These are phyloP conservation scores for Neoarius graeffei DNA, from an alignment of 2,113 vertebrate genomes.

Conservation along the genomic window DNA sequence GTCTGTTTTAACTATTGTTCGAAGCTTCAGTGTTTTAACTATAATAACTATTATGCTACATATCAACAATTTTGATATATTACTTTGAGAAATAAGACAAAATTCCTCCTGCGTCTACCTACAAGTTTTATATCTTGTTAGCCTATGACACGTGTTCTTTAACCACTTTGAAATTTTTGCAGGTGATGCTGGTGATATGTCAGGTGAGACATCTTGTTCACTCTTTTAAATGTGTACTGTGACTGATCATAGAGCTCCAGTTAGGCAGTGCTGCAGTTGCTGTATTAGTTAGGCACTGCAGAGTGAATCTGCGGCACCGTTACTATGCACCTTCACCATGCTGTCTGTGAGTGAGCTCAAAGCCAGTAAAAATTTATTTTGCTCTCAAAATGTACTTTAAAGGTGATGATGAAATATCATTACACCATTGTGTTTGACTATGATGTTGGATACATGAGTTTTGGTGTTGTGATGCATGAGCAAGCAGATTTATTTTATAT, in stretches of 20 bases:
- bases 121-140: neutral
- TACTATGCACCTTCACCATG: neutral
- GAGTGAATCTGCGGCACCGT: neutral
- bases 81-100: neutral
- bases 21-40: neutral
- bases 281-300: neutral
- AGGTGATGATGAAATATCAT: neutral
- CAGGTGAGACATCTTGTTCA: conserved; percentile 77
- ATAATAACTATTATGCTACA: neutral
- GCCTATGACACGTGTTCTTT: neutral
- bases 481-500: neutral
- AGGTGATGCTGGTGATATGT: conserved; percentile 98
- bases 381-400: neutral
- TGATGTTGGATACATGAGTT: neutral
- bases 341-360: neutral
- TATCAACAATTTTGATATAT: neutral
- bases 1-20: neutral
- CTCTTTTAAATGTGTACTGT: neutral
- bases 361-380: neutral
- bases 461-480: neutral
- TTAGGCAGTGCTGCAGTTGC: neutral
- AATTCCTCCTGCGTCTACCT: neutral
- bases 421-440: neutral
- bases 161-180: conserved; percentile 58
- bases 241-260: neutral